Base-by-base conservation (phyloP, 2,888 invertebrate genomes). In the Parnassius orleans region DNA sequence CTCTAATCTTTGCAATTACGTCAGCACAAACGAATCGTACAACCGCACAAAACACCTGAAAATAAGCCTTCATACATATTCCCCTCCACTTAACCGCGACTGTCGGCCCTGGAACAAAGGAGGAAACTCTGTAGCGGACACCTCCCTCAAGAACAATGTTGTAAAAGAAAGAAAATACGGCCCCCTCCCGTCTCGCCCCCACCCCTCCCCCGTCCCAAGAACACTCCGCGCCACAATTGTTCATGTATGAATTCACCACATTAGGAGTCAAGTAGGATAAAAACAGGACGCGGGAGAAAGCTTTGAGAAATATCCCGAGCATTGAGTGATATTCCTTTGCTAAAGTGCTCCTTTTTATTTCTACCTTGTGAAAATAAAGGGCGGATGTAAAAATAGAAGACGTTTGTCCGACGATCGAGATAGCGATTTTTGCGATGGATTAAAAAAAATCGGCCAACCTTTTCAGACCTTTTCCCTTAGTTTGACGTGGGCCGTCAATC, bases 201-300 rank as follows among this genome's bases (percentile, higher is more conserved):
- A 62, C 63, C 67, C 69, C 68, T 71, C 65, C 72, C 68, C 60
- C 63, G 55, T 57, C 71, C 79, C 72, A 69, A 76, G 80, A 81
- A 78, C 86, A 80, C 86, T 82, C 83, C 74, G 80, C 80, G 79
- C 74, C 84, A 76, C 87, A 79, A 90, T 92, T 94, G 93, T 93
- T 93, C 93, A 94, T 94, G 93, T 94, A 94, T 94, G 93, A 93
- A 94, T 94, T 93, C 94, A 94, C 92, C 93, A 94, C 94, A 94
- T 94, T 93, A 94, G 85, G 90, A 93, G 92, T 92, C 93, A 93
- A 92, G 93, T 92, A 92, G 92, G 92, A 92, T 92, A 90, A 91
- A 90, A 90, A 90, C 90, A 83, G 85, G 83, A 84, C 85, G 84
- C 81, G 75, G 70, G 77, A 80, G 83, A 86, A 86, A 86, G 84